phyloP scores from a whole-genome alignment of 2,888 invertebrate genomes.

The Drosophila stalkeri region DNA sequence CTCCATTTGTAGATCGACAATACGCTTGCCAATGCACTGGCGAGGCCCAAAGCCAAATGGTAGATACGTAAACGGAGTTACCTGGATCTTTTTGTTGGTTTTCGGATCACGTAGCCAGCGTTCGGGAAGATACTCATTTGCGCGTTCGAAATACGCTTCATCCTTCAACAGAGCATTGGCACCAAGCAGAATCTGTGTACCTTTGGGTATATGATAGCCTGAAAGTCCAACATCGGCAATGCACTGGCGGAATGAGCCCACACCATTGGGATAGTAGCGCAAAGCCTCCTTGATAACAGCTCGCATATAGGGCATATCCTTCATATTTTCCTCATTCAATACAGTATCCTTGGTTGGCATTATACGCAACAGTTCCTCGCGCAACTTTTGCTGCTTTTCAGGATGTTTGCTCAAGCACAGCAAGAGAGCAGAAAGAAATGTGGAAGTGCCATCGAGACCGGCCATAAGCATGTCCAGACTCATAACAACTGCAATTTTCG shows the following conservation, averaged over 20 bases:
- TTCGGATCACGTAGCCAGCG: conserved; percentile 87
- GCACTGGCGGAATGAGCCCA: conserved; percentile 87
- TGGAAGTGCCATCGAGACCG: conserved; percentile 87
- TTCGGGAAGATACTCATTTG: conserved; percentile 89
- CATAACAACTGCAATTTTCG: conserved; percentile 86
- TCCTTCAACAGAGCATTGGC: conserved; percentile 87
- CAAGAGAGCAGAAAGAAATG: conserved; percentile 85
- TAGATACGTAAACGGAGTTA: conserved; percentile 87
- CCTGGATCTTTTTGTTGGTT: conserved; percentile 44
- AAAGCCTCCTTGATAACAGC: conserved; percentile 91
- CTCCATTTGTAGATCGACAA: conserved; percentile 90
- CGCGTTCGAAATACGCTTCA: conserved; percentile 87
- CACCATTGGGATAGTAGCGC: conserved; percentile 87
- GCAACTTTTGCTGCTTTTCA: conserved; percentile 88
- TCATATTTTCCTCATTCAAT: conserved; percentile 85
- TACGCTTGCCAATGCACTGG: conserved; percentile 89
- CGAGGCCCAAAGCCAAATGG: conserved; percentile 90
- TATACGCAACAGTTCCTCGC: conserved; percentile 86
- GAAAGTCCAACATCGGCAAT: conserved; percentile 87
- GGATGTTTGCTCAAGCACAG: conserved; percentile 88
- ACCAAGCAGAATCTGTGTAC: conserved; percentile 89
- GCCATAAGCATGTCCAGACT: conserved; percentile 87
- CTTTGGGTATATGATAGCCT: conserved; percentile 88
- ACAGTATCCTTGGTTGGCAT: conserved; percentile 84
- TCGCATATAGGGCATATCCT: conserved; percentile 87